Base-by-base conservation (phyloP, 1,140 invertebrate genomes). In the Drosophila murphyi region DNA sequence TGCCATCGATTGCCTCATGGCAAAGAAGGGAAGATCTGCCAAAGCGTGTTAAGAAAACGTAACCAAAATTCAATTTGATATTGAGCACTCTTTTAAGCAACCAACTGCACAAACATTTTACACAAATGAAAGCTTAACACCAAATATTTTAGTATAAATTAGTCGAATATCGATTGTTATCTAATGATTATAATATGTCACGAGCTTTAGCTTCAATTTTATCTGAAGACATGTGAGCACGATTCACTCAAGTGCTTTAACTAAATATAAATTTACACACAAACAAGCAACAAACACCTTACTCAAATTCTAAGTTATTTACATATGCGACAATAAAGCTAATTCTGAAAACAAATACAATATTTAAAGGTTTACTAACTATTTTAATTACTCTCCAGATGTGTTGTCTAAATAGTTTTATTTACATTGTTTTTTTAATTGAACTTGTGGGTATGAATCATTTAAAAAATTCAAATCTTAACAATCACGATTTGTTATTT, bases 1-100 rank as follows among this genome's bases (percentile, higher is more conserved):
- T 77, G 93, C 93, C 39, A 90, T 96, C 32, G 95, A 96, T 57
- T 91, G 80, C 54, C 51, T 90, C 32, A 61, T 92, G 2, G 62
- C 73, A 10, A 91, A 85, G 59, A 92, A 92, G 67, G 62, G 69
- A n/a, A 72, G 32, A 10, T 67, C 73, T 0, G 61, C 59, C 20
- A 90, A 80, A 51, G 68, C 76, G 55, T 83, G 82, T 63, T 76
- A 86, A 10, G 12, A 20, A 32, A 28, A n/a, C 28, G 35, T 65
- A 29, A 51, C 10, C 39, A 43, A 43, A 43, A 43, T 43, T 43
- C 10, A 43, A 56, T 76, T 76, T 45, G 32, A 77, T 52, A 35
- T 39, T 8, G 55, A 34, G 52, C 80, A 82, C 65, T 76, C 72
- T 72, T 82, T 82, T 43, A 43, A 75, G 61, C 63, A 57, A 32